A percentile compares a stretch with the other conserved stretches of the same genome.
Conservation (phyloP, 2,113 vertebrate species). For the Pteruthius melanotis region DNA sequence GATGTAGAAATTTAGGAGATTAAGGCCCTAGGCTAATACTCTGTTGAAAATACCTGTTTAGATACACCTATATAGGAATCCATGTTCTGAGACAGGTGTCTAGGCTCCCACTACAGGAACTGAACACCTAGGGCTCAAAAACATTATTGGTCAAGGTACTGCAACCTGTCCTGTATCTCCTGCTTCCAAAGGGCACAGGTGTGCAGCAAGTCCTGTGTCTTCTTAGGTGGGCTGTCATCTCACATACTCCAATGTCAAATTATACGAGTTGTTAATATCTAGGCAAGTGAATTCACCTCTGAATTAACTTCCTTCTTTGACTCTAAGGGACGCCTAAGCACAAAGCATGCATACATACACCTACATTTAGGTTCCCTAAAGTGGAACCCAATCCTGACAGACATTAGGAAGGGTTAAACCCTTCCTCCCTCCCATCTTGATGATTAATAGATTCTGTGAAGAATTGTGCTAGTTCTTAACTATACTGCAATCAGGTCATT, state of each 20-base stretch:
- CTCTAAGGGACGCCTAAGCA: neutral
- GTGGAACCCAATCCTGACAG: neutral
- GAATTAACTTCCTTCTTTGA: neutral
- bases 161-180: neutral
- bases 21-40: neutral
- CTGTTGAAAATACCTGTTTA: neutral
- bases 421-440: neutral
- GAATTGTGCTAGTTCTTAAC: neutral
- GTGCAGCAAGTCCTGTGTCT: neutral
- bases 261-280: neutral
- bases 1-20: neutral
- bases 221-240: neutral
- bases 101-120: neutral
- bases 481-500: neutral
- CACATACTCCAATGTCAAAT: neutral
- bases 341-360: neutral
- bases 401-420: neutral
- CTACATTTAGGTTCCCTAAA: neutral
- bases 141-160: neutral
- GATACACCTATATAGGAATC: accelerated
- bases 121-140: neutral
- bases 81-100: neutral
- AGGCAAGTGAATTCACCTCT: neutral
- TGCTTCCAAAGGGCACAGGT: neutral
- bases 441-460: neutral